Evolutionary conservation across 2,888 invertebrate genomes (phyloP), one percentile per base, ranked within the genome.

Genomic region (Pharmacophagus antenor): DNA sequence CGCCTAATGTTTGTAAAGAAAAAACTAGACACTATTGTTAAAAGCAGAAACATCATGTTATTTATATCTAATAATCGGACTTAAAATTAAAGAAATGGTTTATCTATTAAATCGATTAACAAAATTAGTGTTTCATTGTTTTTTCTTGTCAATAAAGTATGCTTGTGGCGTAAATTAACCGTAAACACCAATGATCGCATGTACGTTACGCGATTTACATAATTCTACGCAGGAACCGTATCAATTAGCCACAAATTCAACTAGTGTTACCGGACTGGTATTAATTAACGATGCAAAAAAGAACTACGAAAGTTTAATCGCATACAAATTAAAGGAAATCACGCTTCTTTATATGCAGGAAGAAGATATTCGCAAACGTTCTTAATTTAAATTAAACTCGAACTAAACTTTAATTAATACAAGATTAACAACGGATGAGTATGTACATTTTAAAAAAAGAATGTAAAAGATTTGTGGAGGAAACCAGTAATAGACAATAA

Each of bases 271-370:
- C 48, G 25, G 49, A 25, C n/a, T 42, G 25, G 20, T 21, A 22
- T 27, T 59, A 49, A 59, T 53, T 55, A 55, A 31, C n/a, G 10
- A 2, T 21, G 20, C 37, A n/a, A 2, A 1, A 37, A n/a, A 27
- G 46, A 54, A 5, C 8, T 17, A 47, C 41, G 22, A 3, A 23
- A 37, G 37, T 46, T 10, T 46, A 42, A 49, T 22, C 1, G 17
- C n/a, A 18, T 27, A 31, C 17, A 0, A 41, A 27, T 41, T n/a
- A n/a, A 25, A 48, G 58, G 58, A 58, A 58, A 53, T 58, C 52
- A 25, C 46, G 41, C 49, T 49, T 55, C 20, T 4, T 10, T n/a
- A 20, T 31, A 21, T 20, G 44, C 12, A 54, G 47, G 55, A 55
- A 55, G 47, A 8, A 20, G 21, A 47, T 47, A 31, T 15, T 25